Evolutionary conservation across 2,113 vertebrate species (phyloP), one percentile per base, ranked within the genome.

Genomic region (Menura novaehollandiae): DNA sequence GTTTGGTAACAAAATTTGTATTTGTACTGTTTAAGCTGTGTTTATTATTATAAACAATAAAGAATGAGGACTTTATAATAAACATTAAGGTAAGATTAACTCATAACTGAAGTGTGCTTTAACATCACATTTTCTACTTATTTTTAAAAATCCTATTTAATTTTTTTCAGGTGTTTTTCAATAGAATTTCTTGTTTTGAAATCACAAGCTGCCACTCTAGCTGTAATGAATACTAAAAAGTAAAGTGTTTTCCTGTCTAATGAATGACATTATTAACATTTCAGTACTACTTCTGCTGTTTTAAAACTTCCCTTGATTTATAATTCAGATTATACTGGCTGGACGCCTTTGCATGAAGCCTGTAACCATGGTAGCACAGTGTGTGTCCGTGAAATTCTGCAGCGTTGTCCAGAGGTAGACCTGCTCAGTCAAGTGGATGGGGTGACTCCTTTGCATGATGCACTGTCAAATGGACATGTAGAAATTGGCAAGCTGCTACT

Each of bases 291-390:
- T 98, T 95, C 77, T 96, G 89, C 96, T 90, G 58, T 96, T 98
- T 97, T 97, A 96, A 98, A 98, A 98, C 97, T 98, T 98, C 89
- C 95, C 97, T 97, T 98, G 96, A 98, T 98, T 98, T 98, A 97
- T 98, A 97, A 98, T 98, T 95, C 98, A 99, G 99, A 99, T 98
- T 97, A 99, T 94, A 99, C 98, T 95, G 99, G 99, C 96, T 99
- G 99, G 99, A 99, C 99, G 26, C 99, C 99, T 91, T 98, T 99
- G 96, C 99, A 99, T 96, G 99, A 99, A 98, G 99, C 99, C 35
- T 99, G 99, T 98, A 99, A 99, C 98, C 99, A 99, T 97, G 99
- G 99, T 96, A 99, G 98, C 98, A 98, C 97, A 68, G 98, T 98
- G 60, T 99, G 99, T 97, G 99, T 99, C 97, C 98, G 93, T 95